Evolutionary conservation across 2,888 invertebrate genomes (phyloP).

Genomic region (Encarsia formosa): DNA sequence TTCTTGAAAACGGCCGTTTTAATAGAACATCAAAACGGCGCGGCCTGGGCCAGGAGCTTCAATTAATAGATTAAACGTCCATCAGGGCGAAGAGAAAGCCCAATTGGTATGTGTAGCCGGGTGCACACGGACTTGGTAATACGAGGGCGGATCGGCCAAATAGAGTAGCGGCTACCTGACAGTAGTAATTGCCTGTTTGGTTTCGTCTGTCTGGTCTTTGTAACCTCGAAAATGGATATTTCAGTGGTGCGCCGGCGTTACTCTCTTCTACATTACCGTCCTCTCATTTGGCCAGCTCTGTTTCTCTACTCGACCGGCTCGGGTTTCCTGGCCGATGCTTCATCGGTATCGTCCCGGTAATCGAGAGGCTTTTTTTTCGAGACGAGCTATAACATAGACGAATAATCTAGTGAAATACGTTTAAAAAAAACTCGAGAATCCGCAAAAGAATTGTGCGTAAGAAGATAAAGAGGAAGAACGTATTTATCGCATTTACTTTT

Average conservation of each 20-base stretch:
- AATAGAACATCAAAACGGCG: conserved; percentile 8
- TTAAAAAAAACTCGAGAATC: no score
- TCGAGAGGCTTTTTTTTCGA: no score
- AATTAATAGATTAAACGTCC: conserved; percentile 31
- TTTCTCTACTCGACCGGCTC: no score
- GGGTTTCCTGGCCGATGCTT: no score
- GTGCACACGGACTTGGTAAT: neutral
- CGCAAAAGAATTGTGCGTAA: conserved; percentile 3
- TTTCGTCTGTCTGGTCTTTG: conserved; percentile 20
- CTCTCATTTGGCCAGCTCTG: neutral
- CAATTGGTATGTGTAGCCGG: conserved; percentile 7
- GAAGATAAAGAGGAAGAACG: conserved; percentile 14
- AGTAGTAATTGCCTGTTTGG: conserved; percentile 34
- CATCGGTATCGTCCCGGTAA: no score
- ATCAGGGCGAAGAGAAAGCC: conserved; percentile 9
- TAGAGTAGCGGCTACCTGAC: conserved; percentile 17
- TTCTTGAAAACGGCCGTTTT: conserved; percentile 22
- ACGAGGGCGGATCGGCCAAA: neutral
- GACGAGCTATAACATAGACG: no score
- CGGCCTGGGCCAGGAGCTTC: conserved; percentile 6
- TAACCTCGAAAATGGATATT: conserved; percentile 26
- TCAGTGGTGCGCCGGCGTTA: conserved; percentile 1
- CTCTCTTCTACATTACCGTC: conserved; percentile 1
- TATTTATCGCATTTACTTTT: conserved; percentile 27
- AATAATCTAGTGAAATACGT: no score